phyloP scores from a whole-genome alignment of 2,888 invertebrate genomes.

The Chesias legatella region DNA sequence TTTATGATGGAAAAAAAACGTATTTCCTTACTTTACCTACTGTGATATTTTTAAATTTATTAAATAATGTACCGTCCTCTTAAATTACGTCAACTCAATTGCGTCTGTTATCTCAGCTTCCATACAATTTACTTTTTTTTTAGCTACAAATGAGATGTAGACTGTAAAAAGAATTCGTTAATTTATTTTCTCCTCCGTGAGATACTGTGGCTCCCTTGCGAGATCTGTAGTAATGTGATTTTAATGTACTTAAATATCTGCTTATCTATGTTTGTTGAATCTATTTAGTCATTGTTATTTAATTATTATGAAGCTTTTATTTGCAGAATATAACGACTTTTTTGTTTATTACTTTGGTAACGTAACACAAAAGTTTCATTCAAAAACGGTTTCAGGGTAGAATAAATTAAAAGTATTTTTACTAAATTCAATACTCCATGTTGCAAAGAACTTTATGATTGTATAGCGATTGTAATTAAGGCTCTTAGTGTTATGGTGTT shows the following conservation, averaged over 20 bases:
- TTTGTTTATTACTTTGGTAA: no score
- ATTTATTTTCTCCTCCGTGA: slow-evolving; percentile 67
- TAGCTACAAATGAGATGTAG: slow-evolving; percentile 57
- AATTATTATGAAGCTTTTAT: slow-evolving; percentile 3
- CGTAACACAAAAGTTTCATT: no score
- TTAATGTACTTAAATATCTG: slow-evolving; percentile 75
- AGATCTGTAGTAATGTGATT: slow-evolving; percentile 77
- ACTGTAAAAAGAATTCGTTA: slow-evolving; percentile 62
- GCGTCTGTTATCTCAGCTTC: slow-evolving; percentile 58
- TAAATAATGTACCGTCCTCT: neutral
- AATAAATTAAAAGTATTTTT: no score
- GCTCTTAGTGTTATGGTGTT: no score
- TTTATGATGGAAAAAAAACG: no score
- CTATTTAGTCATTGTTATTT: slow-evolving; percentile 49
- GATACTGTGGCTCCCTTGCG: slow-evolving; percentile 63
- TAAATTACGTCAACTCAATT: slow-evolving; percentile 32
- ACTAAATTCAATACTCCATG: no score
- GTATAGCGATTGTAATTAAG: no score
- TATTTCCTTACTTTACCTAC: no score
- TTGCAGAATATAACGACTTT: no score
- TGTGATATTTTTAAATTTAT: neutral
- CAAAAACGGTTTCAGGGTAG: no score
- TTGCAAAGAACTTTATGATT: no score
- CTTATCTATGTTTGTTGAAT: slow-evolving; percentile 64
- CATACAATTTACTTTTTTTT: slow-evolving; percentile 71